Conservation (phyloP, 2,797 vertebrate genomes). For the Helostoma temminkii region DNA sequence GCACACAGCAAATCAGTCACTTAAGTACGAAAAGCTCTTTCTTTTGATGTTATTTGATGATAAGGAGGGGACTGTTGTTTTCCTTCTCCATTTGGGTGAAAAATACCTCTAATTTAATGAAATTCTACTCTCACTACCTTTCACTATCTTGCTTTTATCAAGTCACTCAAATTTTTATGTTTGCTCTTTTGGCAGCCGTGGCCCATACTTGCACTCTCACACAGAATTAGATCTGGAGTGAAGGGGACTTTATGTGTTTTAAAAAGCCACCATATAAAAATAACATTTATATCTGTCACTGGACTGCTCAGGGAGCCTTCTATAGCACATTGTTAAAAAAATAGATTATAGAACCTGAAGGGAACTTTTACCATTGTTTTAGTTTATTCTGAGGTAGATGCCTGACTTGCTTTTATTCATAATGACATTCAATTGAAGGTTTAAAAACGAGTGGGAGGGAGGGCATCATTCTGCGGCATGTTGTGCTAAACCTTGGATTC, state of each 20-base stretch:
- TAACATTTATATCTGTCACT: constrained; percentile 53
- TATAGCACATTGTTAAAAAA: constrained; percentile 37
- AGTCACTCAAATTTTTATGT: constrained; percentile 58
- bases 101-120: constrained; percentile 62
- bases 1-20: constrained; percentile 44
- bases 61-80: constrained; percentile 46
- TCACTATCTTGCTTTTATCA: constrained; percentile 63
- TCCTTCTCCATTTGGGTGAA: constrained; percentile 39
- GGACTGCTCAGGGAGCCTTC: constrained; percentile 31
- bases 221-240: neutral
- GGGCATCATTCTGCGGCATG: neutral
- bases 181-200: constrained; percentile 34
- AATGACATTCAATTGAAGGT: constrained; percentile 32
- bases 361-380: constrained; percentile 17
- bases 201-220: constrained; percentile 18
- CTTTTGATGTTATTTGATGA: constrained; percentile 52
- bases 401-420: constrained; percentile 17
- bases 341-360: constrained; percentile 51
- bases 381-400: constrained; percentile 11
- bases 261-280: constrained; percentile 66
- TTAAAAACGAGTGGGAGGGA: constrained; percentile 3
- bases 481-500: neutral
- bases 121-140: constrained; percentile 67
- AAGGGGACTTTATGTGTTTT: constrained; percentile 22
- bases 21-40: constrained; percentile 36